A percentile compares a stretch with the other conserved stretches of the same genome.
Evolutionary conservation across 2,797 vertebrate species (phyloP).

Genomic region (Limosa lapponica): DNA sequence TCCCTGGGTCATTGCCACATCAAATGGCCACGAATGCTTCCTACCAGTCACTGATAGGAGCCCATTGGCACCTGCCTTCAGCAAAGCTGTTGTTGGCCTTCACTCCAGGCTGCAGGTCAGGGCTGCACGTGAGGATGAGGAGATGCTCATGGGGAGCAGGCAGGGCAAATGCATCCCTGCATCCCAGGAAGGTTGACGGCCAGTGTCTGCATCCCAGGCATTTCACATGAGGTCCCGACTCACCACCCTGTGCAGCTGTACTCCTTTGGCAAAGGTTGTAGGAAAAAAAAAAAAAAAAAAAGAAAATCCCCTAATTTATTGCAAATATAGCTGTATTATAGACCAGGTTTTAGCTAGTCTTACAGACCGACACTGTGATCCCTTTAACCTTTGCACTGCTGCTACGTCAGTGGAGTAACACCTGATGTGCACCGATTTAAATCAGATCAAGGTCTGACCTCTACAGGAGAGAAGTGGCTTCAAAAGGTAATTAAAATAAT

Average conservation of each 20-base stretch:
- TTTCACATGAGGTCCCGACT: background rate
- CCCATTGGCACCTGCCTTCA: background rate
- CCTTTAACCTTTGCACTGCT: background rate
- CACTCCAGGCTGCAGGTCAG: background rate
- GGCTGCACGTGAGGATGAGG: rapidly evolving
- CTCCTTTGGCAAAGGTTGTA: background rate
- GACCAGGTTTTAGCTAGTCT: background rate
- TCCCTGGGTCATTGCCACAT: slow-evolving; percentile 8
- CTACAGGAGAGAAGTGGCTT: slow-evolving; percentile 5
- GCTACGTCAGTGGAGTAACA: background rate
- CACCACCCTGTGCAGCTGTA: background rate
- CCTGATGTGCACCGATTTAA: background rate
- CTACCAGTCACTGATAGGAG: background rate
- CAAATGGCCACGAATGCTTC: background rate
- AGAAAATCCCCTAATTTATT: background rate
- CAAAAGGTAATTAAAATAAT: slow-evolving; percentile 66
- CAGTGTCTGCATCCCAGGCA: rapidly evolving
- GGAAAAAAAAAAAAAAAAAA: background rate
- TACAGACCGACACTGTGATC: rapidly evolving
- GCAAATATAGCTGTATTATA: background rate
- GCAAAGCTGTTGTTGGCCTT: background rate
- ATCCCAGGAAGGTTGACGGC: background rate
- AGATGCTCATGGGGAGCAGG: background rate
- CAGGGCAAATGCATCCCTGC: background rate
- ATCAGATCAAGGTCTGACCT: slow-evolving; percentile 5